Conservation (phyloP, 2,113 vertebrate genomes). For the Motacilla alba region DNA sequence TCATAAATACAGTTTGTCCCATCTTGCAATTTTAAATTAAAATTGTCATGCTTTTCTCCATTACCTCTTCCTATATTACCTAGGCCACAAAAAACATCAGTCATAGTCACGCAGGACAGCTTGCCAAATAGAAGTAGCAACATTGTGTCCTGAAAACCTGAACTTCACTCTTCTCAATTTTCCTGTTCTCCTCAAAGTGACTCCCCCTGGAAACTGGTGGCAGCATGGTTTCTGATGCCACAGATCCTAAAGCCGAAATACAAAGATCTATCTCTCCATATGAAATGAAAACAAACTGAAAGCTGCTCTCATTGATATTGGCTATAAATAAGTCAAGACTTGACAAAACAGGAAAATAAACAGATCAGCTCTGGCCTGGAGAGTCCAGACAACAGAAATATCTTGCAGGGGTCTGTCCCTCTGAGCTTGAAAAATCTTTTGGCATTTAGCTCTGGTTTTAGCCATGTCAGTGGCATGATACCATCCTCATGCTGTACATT, state of each 20-base stretch:
- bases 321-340: not conserved
- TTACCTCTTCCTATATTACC: not conserved
- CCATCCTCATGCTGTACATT: not conserved
- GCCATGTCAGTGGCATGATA: not conserved
- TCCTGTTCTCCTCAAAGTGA: not conserved
- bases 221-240: not conserved
- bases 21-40: not conserved
- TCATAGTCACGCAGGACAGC: not conserved
- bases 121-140: not conserved
- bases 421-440: not conserved
- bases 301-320: not conserved
- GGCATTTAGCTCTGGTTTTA: not conserved
- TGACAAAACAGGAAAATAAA: not conserved
- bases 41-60: not conserved
- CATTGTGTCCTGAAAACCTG: not conserved
- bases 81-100: not conserved
- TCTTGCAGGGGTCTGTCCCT: not conserved
- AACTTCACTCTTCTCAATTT: not conserved
- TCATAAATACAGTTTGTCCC: not conserved
- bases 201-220: not conserved
- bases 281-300: not conserved
- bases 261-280: not conserved
- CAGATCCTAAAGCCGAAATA: not conserved
- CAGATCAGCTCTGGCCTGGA: not conserved
- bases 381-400: not conserved